These are phyloP conservation scores for Glaucidium brasilianum DNA, from an alignment of 2,113 vertebrate species.

Conservation along the genomic window DNA sequence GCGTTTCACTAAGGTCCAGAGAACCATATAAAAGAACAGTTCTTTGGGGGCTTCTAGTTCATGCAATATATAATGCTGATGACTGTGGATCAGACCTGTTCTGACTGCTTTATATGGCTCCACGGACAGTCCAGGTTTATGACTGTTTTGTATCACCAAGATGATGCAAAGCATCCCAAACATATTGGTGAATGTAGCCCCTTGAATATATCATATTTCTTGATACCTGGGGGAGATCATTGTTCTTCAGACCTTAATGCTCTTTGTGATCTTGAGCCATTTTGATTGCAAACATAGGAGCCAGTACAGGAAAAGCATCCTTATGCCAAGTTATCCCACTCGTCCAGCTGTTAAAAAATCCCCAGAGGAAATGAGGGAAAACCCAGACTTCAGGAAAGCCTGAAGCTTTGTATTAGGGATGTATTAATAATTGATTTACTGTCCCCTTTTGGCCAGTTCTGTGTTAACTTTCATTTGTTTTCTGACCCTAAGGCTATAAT, in stretches of 20 bases:
- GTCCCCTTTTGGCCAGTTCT: slow-evolving; percentile 11
- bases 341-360: slow-evolving; percentile 57
- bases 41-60: neutral
- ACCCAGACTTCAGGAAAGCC: slow-evolving; percentile 21
- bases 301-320: slow-evolving; percentile 45
- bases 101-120: neutral
- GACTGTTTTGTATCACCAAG: neutral
- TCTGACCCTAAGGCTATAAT: neutral
- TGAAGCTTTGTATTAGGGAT: neutral
- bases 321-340: slow-evolving; percentile 54
- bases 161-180: neutral
- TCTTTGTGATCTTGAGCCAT: slow-evolving; percentile 16
- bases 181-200: neutral
- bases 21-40: neutral
- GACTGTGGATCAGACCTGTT: neutral
- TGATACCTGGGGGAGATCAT: slow-evolving; percentile 38
- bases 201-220: neutral
- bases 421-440: slow-evolving; percentile 50
- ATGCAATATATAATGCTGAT: neutral
- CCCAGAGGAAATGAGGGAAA: slow-evolving; percentile 48
- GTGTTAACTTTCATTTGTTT: neutral
- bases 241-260: neutral
- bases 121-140: neutral
- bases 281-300: slow-evolving; percentile 38
- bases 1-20: neutral